A percentile compares a stretch with the other conserved stretches of the same genome.
Conservation (phyloP, 2,113 vertebrate genomes). For the Talpa occidentalis region DNA sequence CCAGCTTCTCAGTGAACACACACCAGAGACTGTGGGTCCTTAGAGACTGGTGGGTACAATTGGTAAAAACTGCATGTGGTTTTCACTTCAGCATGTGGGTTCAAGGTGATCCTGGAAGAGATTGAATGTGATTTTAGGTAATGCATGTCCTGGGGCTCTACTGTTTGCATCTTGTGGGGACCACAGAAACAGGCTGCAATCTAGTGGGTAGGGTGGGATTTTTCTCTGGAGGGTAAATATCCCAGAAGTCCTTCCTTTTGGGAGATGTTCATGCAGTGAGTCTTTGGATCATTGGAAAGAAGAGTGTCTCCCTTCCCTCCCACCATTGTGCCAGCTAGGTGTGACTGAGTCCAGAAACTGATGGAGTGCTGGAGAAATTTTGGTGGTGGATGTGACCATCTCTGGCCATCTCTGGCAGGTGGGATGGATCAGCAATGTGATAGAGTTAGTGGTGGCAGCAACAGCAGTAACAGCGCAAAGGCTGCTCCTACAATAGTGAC, state of each 20-base stretch:
- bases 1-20: background rate
- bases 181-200: background rate
- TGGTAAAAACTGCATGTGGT: background rate
- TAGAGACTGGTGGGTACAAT: background rate
- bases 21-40: background rate
- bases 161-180: background rate
- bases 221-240: background rate
- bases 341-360: background rate
- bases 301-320: background rate
- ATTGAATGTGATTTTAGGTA: background rate
- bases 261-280: background rate
- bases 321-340: background rate
- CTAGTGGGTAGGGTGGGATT: background rate
- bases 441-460: background rate
- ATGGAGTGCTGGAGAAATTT: background rate
- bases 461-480: background rate
- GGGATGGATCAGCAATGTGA: background rate
- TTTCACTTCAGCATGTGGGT: conserved; percentile 27
- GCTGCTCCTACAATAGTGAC: background rate
- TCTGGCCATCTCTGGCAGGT: background rate
- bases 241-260: background rate
- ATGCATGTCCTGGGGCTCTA: background rate
- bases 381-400: background rate
- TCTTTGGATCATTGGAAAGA: background rate
- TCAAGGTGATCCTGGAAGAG: background rate